Base-by-base conservation (phyloP, 2,888 invertebrate genomes). In the Polydrusus pterygomalis region DNA sequence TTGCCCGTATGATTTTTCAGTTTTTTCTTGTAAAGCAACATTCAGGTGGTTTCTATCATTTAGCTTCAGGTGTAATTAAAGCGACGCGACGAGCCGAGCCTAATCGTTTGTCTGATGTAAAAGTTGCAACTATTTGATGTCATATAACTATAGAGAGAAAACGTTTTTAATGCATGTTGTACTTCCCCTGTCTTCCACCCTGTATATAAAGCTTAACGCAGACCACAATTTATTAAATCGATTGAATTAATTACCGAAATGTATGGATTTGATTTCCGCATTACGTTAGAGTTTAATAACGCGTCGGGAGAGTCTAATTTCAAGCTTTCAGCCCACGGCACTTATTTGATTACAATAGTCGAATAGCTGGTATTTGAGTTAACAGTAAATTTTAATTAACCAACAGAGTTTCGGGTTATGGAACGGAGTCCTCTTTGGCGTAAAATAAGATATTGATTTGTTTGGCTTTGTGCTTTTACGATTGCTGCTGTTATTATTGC, bases 1-100 rank as follows among this genome's bases (percentile, higher is more conserved):
- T 62, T 40, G 25, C 71, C 71, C 71, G 54, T 71, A 71, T 71
- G 64, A 30, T 60, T 13, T 58, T 34, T 15, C 15, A 38, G 18
- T 58, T 25, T 47, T 49, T 49, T 47, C 30, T 45, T 20, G 9
- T 45, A 15, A 11, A 43, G n/a, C 51, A 17, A 34, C 15, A 49
- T 30, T 70, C 38, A 63, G 63, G 62, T 49, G 70, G 13, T n/a
- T 18, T 18, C 51, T 51, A 25, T 15, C 20, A 51, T 13, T 25
- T 51, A 2, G 25, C 15, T 49, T 49, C n/a, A 18, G 18, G 18
- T 49, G 69, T 70, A 70, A 34, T 34, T 34, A 34, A 9, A 34
- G 5, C 25, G 25, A 25, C 1, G 25, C 1, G 25, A 25, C 1
- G 25, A 25, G 25, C 1, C 25, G 25, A 25, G 25, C 1, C 25